Evolutionary conservation across 2,888 invertebrate genomes (phyloP).

Genomic region (Monopis laevigella): DNA sequence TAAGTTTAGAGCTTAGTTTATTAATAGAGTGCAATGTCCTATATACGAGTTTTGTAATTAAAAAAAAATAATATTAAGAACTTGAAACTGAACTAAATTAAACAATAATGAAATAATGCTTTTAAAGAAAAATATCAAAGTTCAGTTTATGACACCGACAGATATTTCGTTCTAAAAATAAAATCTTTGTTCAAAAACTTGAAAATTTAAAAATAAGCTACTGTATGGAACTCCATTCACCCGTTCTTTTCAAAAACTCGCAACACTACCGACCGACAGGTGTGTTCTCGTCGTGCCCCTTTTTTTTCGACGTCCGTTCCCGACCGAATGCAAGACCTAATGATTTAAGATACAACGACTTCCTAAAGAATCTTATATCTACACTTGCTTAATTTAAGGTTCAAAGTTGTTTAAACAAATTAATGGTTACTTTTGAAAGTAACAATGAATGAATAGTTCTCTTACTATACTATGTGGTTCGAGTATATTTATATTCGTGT

Average conservation of each 20-base stretch:
- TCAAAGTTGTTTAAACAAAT: constrained; percentile 23
- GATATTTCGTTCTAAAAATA: too few relatives aligned
- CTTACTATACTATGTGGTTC: constrained; percentile 36
- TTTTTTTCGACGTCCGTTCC: constrained; percentile 66
- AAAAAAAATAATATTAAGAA: neutral
- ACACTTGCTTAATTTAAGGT: constrained; percentile 21
- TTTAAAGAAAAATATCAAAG: too few relatives aligned
- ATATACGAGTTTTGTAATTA: neutral
- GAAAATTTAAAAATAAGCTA: constrained; percentile 15
- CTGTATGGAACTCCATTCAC: constrained; percentile 51
- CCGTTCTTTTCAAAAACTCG: constrained; percentile 61
- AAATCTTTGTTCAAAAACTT: too few relatives aligned
- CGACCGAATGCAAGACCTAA: constrained; percentile 17
- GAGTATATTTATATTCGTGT: too few relatives aligned
- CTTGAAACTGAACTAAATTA: too few relatives aligned
- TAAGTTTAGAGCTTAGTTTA: too few relatives aligned
- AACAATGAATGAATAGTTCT: constrained; percentile 63
- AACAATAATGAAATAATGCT: too few relatives aligned
- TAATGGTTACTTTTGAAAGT: constrained; percentile 38
- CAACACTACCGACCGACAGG: constrained; percentile 65
- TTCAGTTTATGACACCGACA: too few relatives aligned
- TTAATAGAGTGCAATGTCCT: too few relatives aligned
- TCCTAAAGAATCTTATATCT: neutral
- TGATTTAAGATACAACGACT: neutral
- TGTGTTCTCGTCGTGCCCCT: constrained; percentile 65